These are phyloP conservation scores for Nyctibius bracteatus DNA, from an alignment of 2,113 vertebrate species.

Conservation along the genomic window DNA sequence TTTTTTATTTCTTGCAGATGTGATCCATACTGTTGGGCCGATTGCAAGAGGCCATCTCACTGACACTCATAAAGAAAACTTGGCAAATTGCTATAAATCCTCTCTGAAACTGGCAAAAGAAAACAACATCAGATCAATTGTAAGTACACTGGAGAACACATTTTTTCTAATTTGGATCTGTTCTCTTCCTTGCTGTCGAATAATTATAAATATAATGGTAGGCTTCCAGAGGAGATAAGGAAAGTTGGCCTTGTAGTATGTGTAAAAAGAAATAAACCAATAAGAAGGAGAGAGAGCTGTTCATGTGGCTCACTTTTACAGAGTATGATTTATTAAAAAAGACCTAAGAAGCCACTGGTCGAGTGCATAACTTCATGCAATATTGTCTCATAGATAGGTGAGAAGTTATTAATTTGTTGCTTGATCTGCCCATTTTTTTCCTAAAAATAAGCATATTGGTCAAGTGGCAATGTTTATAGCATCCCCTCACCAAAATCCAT, in stretches of 20 bases:
- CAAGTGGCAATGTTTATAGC: not conserved
- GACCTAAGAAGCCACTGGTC: not conserved
- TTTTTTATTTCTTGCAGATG: slow-evolving; percentile 78
- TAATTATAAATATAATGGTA: not conserved
- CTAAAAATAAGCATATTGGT: not conserved
- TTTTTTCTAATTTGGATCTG: not conserved
- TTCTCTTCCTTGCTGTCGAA: not conserved
- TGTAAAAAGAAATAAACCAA: not conserved
- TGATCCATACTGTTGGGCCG: slow-evolving; percentile 96
- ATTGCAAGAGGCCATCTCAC: slow-evolving; percentile 91
- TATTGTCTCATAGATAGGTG: not conserved
- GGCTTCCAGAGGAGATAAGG: not conserved
- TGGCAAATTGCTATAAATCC: slow-evolving; percentile 91
- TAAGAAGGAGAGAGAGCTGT: not conserved
- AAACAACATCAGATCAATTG: slow-evolving; percentile 86
- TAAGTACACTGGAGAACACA: slow-evolving; percentile 73
- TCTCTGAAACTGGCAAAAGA: slow-evolving; percentile 90
- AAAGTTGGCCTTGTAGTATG: not conserved
- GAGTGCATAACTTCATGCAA: not conserved
- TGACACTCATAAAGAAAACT: slow-evolving; percentile 83
- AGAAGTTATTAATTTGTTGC: not conserved
- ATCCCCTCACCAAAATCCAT: not conserved
- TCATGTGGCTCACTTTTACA: not conserved
- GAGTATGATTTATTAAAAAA: not conserved
- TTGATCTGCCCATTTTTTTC: not conserved